Conservation (phyloP, 2,797 vertebrate genomes). For the Acanthopagrus latus region DNA sequence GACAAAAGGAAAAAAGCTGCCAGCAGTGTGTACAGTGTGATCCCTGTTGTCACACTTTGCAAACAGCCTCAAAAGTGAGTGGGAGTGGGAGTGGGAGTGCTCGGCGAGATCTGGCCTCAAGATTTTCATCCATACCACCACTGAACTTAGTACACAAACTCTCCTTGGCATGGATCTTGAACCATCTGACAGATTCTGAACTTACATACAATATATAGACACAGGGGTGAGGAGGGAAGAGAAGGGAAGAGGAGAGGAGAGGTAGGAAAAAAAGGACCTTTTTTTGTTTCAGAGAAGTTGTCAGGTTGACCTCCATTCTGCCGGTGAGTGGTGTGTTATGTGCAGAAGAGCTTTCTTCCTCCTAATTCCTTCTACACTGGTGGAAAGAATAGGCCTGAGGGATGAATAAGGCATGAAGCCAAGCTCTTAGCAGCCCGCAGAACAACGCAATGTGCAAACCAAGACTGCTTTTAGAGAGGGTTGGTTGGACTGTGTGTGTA, state of each 20-base stretch:
- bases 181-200: conserved; percentile 7
- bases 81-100: not conserved
- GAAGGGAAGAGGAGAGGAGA: not conserved
- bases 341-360: conserved; percentile 42
- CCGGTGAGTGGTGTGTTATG: conserved; percentile 30
- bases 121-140: not conserved
- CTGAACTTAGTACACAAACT: conserved; percentile 1
- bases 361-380: conserved; percentile 49
- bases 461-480: conserved; percentile 58
- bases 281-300: conserved; percentile 31
- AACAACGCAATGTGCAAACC: conserved; percentile 67
- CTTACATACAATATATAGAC: not conserved
- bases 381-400: conserved; percentile 62
- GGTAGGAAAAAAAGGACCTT: not conserved
- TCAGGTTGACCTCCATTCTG: conserved; percentile 46
- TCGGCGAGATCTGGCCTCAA: not conserved
- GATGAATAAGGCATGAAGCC: conserved; percentile 82
- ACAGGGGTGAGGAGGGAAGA: too few species aligned
- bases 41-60: conserved; percentile 24
- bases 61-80: not conserved
- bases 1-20: not conserved
- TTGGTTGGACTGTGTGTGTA: conserved; percentile 22
- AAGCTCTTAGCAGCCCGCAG: conserved; percentile 67
- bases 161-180: not conserved
- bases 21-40: conserved; percentile 8